These are phyloP conservation scores for Centrocercus urophasianus DNA, from an alignment of 2,113 vertebrate species.

Conservation along the genomic window DNA sequence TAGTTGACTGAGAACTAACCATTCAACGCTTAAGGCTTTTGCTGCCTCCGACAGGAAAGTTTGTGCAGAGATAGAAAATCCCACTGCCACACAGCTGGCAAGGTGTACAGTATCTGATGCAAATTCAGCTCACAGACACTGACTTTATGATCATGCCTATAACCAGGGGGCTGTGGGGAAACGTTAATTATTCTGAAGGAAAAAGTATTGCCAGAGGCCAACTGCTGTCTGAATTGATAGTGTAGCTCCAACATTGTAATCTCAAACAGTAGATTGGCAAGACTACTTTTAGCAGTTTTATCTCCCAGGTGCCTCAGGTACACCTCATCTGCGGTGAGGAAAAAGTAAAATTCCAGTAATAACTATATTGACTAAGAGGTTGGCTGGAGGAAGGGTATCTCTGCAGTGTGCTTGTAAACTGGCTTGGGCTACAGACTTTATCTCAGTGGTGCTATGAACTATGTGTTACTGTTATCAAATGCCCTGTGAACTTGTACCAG, in stretches of 20 bases:
- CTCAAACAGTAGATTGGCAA: not conserved
- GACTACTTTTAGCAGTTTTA: not conserved
- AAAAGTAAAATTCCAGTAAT: slow-evolving; percentile 3
- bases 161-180: slow-evolving; percentile 22
- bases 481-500: not conserved
- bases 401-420: not conserved
- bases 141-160: not conserved
- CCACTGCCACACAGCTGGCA: not conserved
- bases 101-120: not conserved
- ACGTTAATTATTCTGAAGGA: slow-evolving; percentile 50
- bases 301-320: not conserved
- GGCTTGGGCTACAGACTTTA: not conserved
- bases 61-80: not conserved
- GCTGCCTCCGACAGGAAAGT: not conserved
- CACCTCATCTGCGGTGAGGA: not conserved
- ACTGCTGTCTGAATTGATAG: slow-evolving; percentile 39
- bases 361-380: not conserved
- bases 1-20: not conserved
- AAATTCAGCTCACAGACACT: not conserved
- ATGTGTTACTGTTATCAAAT: not conserved
- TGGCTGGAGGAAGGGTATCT: not conserved
- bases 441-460: not conserved
- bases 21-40: not conserved
- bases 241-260: slow-evolving; percentile 18
- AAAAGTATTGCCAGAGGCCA: slow-evolving; percentile 30